A percentile compares a stretch with the other conserved stretches of the same genome.
Evolutionary conservation across 2,888 invertebrate species (phyloP).

Genomic region (Drosophila colorata): DNA sequence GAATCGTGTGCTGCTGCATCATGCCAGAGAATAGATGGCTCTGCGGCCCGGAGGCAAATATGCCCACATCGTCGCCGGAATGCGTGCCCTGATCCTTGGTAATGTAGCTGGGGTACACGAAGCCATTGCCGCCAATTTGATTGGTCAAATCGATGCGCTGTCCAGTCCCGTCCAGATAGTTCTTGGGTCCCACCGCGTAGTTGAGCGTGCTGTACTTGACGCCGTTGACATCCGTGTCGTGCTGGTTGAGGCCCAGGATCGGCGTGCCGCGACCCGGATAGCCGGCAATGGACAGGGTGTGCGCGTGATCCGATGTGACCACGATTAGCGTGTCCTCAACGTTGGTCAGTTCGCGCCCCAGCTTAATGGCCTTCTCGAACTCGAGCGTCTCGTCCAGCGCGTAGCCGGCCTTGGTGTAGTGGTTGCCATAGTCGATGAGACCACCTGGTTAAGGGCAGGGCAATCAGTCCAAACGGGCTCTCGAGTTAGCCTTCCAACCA

Average conservation of each 20-base stretch:
- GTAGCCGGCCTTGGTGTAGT: constrained; percentile 87
- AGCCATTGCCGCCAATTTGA: constrained; percentile 44
- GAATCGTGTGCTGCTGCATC: constrained; percentile 91
- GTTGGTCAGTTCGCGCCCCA: constrained; percentile 87
- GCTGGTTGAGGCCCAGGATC: constrained; percentile 85
- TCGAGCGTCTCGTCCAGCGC: constrained; percentile 92
- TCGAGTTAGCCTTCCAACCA: too few relatives aligned
- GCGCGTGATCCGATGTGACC: constrained; percentile 92
- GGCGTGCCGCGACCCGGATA: constrained; percentile 88
- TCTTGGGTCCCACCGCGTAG: constrained; percentile 89
- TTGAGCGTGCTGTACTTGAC: constrained; percentile 89
- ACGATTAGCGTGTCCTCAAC: constrained; percentile 92
- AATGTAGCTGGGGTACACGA: constrained; percentile 70
- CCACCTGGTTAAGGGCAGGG: constrained; percentile 85
- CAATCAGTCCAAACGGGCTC: too few relatives aligned
- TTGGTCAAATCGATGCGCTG: constrained; percentile 70
- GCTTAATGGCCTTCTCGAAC: constrained; percentile 89
- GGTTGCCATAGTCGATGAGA: constrained; percentile 91
- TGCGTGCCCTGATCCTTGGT: constrained; percentile 87
- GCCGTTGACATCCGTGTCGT: constrained; percentile 66
- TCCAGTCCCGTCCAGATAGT: constrained; percentile 67
- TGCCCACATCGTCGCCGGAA: constrained; percentile 92
- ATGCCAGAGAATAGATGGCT: constrained; percentile 91
- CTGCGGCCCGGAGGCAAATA: constrained; percentile 91
- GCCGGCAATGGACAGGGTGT: constrained; percentile 91